Percentiles rank a stretch among this genome's conserved stretches.
Evolutionary conservation across 2,797 vertebrate species (phyloP).

Genomic region (Syngnathus rostellatus): DNA sequence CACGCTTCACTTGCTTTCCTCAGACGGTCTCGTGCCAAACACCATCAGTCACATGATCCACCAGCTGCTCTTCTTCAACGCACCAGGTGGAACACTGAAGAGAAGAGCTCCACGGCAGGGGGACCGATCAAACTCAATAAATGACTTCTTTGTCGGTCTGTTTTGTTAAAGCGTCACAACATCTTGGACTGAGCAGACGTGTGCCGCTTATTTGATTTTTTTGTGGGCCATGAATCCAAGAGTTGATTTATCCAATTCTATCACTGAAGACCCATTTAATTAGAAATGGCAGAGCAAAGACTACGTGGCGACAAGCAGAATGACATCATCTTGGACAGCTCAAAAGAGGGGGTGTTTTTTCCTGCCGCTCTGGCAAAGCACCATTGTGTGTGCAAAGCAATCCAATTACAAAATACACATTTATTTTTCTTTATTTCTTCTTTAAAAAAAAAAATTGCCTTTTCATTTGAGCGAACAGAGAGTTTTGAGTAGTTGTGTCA

Average conservation of each 20-base stretch:
- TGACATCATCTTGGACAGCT: constrained; percentile 64
- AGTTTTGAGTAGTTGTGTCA: constrained; percentile 12
- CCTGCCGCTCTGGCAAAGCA: constrained; percentile 22
- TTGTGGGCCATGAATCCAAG: constrained; percentile 47
- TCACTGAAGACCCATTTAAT: constrained; percentile 35
- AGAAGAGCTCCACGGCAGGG: constrained; percentile 32
- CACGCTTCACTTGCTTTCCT: constrained; percentile 58
- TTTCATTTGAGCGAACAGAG: constrained; percentile 30
- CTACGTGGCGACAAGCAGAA: constrained; percentile 47
- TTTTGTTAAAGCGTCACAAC: not conserved
- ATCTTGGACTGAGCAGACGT: not conserved
- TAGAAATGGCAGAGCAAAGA: constrained; percentile 52
- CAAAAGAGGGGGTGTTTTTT: constrained; percentile 26
- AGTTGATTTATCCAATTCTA: constrained; percentile 50
- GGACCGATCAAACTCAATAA: constrained; percentile 55
- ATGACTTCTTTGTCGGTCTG: constrained; percentile 41
- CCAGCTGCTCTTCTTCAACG: constrained; percentile 48
- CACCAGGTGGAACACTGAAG: constrained; percentile 61
- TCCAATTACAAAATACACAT: constrained; percentile 49
- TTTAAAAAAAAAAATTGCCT: constrained; percentile 48
- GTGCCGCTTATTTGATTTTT: not conserved
- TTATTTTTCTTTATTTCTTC: constrained; percentile 62
- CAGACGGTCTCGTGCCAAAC: constrained; percentile 39
- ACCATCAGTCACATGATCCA: constrained; percentile 38
- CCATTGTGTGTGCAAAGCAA: constrained; percentile 44